phyloP scores from a whole-genome alignment of 2,888 invertebrate species.

The Drosophila acutilabella region DNA sequence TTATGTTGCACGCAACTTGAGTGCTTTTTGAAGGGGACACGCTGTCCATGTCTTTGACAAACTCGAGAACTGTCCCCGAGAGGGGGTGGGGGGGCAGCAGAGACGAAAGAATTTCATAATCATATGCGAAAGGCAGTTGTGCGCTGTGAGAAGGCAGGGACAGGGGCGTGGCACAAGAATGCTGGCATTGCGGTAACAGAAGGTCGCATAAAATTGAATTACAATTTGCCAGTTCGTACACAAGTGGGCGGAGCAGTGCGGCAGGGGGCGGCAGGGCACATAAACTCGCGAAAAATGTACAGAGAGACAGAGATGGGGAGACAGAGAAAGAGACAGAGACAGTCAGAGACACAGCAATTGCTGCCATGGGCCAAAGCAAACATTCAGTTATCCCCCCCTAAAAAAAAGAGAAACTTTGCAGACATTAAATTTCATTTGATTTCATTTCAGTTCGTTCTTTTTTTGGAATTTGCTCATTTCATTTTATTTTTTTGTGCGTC shows the following conservation, averaged over 20 bases:
- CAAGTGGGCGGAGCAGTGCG: conserved; percentile 7
- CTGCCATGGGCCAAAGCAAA: conserved; percentile 43
- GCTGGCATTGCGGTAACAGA: conserved; percentile 66
- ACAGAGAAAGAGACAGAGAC: neutral
- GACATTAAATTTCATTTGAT: conserved; percentile 81
- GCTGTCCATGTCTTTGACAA: conserved; percentile 39
- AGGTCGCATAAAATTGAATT: conserved; percentile 81
- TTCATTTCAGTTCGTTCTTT: conserved; percentile 38
- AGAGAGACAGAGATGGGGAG: conserved; percentile 1
- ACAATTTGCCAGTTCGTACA: conserved; percentile 52
- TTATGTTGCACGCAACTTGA: conserved; percentile 72
- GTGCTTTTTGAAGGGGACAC: conserved; percentile 50
- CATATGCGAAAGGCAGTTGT: conserved; percentile 64
- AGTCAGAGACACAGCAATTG: conserved; percentile 33
- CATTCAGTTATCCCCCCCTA: conserved; percentile 49
- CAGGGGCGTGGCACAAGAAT: neutral
- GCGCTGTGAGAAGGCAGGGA: too few species aligned
- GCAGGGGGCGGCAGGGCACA: conserved; percentile 10
- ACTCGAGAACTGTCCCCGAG: conserved; percentile 25
- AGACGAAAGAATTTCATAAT: conserved; percentile 60
- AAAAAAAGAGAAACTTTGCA: conserved; percentile 65
- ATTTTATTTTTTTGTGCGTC: conserved; percentile 17
- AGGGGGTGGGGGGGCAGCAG: neutral
- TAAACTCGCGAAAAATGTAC: conserved; percentile 45
- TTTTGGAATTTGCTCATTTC: conserved; percentile 11